Evolutionary conservation across 1,140 invertebrate species (phyloP), one percentile per base, ranked within the genome.

Genomic region (Drosophila sproati): DNA sequence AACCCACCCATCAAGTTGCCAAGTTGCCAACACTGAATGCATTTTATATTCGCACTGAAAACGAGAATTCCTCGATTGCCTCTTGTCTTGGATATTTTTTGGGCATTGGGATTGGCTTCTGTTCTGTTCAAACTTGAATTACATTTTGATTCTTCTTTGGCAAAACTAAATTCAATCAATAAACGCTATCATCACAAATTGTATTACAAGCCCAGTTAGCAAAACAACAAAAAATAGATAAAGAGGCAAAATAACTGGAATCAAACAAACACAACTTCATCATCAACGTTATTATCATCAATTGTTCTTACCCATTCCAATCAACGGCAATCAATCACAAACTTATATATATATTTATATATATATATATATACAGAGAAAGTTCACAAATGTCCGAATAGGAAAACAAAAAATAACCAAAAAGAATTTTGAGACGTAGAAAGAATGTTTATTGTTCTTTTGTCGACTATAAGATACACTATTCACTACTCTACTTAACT

Each of bases 21-120:
- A 20, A 20, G 20, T 51, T 37, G 10, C 45, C 43, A 12, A 8
- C n/a, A 10, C 2, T n/a, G 48, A 60, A 51, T 62, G 48, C 64
- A 59, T 64, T 73, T 32, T 20, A 20, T 12, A 78, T 70, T 55
- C 59, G 50, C 68, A 35, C 43, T 74, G 7, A 32, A 37, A 34
- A 20, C 20, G 20, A 20, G 20, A 20, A 20, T 7, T 8, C 61
- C 43, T 59, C 37, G 39, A 59, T 37, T 66, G 35, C 37, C 52
- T 6, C n/a, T 31, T 20, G 50, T 37, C n/a, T 4, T 12, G 8
- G 20, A 6, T 10, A 59, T 45, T 2, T 2, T 10, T 61, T n/a
- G 2, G n/a, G 3, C 5, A 37, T 39, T 12, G 12, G 12, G 12
- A 20, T 20, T 20, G 54, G 28, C 34, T 1, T 20, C 20, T 20